A percentile compares a stretch with the other conserved stretches of the same genome.
Conservation (phyloP, 2,113 vertebrate genomes). For the Entomyzon cyanotis region DNA sequence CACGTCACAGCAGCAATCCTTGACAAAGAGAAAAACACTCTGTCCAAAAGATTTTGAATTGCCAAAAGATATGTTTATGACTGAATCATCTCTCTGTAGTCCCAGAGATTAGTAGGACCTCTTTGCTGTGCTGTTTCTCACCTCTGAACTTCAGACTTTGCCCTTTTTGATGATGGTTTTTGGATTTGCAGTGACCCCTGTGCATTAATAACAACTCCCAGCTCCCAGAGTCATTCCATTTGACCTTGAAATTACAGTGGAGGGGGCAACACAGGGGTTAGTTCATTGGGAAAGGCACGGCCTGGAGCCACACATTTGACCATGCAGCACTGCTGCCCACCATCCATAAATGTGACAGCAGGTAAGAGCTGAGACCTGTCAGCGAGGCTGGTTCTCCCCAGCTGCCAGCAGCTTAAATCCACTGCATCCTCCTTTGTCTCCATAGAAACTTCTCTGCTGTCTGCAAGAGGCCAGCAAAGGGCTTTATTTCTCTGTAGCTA, state of each 20-base stretch:
- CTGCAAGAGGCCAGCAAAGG: background rate
- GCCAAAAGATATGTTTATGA: background rate
- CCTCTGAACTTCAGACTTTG: background rate
- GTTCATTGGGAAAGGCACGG: background rate
- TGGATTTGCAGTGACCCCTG: background rate
- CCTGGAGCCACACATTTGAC: fast-evolving
- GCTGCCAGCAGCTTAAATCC: background rate
- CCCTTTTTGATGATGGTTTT: background rate
- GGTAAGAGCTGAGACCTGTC: background rate
- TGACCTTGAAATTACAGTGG: background rate
- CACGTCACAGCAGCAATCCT: background rate
- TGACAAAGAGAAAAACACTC: background rate
- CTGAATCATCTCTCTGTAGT: background rate
- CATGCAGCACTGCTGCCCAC: background rate
- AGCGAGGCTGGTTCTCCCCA: fast-evolving
- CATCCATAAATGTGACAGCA: background rate
- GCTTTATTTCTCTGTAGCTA: background rate
- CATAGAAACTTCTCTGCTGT: slow-evolving; percentile 15
- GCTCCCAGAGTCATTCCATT: fast-evolving
- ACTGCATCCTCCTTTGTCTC: background rate
- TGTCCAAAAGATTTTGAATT: background rate
- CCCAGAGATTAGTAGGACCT: background rate
- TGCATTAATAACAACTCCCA: background rate
- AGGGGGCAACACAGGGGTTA: fast-evolving
- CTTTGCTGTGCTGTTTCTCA: background rate